phyloP scores from a whole-genome alignment of 2,113 vertebrate genomes.

The Pollimyrus isidori region DNA sequence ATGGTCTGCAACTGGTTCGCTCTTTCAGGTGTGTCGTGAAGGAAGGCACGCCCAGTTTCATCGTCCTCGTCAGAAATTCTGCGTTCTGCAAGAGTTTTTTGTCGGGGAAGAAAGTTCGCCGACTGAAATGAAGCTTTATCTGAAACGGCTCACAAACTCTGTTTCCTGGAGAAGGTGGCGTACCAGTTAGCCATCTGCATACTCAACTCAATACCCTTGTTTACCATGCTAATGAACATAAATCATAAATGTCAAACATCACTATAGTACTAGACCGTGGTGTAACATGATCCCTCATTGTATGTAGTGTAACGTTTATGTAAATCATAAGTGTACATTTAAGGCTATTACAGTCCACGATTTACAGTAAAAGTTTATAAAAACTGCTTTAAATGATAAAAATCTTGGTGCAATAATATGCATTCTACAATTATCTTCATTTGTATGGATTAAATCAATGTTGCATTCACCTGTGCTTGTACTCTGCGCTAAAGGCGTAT shows the following conservation, averaged over 20 bases:
- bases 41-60: conserved; percentile 71
- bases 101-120: conserved; percentile 60
- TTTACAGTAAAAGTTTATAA: neutral
- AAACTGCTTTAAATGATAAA: neutral
- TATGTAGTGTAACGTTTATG: neutral
- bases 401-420: neutral
- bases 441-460: neutral
- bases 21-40: conserved; percentile 74
- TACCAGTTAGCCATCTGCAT: neutral
- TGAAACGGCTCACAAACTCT: neutral
- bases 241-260: neutral
- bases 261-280: neutral
- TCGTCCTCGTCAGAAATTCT: conserved; percentile 68
- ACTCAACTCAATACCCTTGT: neutral
- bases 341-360: neutral
- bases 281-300: neutral
- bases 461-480: neutral
- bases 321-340: neutral
- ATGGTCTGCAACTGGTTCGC: neutral
- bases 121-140: conserved; percentile 33
- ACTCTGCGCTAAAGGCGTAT: neutral
- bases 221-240: neutral
- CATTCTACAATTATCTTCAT: neutral
- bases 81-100: conserved; percentile 70
- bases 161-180: neutral